Evolutionary conservation across 2,797 vertebrate genomes (phyloP).

Genomic region (Knipowitschia caucasica): DNA sequence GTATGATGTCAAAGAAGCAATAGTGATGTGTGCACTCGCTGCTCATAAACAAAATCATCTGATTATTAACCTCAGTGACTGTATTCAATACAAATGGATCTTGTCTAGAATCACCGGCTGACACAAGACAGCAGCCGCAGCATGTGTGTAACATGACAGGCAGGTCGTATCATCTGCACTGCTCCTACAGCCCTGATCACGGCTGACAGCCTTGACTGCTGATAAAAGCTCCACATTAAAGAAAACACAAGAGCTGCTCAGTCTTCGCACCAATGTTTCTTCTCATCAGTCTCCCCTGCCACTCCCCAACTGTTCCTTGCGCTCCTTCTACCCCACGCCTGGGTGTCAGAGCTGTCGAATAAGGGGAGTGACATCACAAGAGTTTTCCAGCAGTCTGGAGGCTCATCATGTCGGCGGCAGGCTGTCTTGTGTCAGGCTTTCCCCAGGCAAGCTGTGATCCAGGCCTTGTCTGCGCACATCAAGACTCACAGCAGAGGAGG

Average conservation of each 20-base stretch:
- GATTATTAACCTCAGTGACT: not conserved
- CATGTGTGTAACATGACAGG: conserved; percentile 73
- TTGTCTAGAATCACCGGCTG: conserved; percentile 63
- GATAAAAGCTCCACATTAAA: conserved; percentile 80
- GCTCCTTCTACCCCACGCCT: conserved; percentile 44
- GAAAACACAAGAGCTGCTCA: conserved; percentile 70
- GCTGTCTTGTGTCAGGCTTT: conserved; percentile 75
- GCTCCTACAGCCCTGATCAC: conserved; percentile 74
- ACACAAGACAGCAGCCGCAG: conserved; percentile 63
- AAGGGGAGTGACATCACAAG: conserved; percentile 78
- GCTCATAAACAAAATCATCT: not conserved
- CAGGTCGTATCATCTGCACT: conserved; percentile 69
- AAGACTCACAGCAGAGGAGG: conserved; percentile 56
- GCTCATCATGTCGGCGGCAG: conserved; percentile 74
- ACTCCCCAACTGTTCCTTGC: conserved; percentile 24
- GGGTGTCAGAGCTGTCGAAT: conserved; percentile 75
- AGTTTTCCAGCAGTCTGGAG: conserved; percentile 71
- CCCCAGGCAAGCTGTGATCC: conserved; percentile 79
- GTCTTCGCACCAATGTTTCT: conserved; percentile 59
- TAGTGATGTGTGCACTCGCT: not conserved
- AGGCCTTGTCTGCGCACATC: conserved; percentile 69
- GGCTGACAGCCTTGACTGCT: conserved; percentile 75
- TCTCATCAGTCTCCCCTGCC: conserved; percentile 52
- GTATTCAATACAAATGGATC: not conserved
- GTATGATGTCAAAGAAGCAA: not conserved